Conservation (phyloP, 2,888 invertebrate species). For the Antitype chi region DNA sequence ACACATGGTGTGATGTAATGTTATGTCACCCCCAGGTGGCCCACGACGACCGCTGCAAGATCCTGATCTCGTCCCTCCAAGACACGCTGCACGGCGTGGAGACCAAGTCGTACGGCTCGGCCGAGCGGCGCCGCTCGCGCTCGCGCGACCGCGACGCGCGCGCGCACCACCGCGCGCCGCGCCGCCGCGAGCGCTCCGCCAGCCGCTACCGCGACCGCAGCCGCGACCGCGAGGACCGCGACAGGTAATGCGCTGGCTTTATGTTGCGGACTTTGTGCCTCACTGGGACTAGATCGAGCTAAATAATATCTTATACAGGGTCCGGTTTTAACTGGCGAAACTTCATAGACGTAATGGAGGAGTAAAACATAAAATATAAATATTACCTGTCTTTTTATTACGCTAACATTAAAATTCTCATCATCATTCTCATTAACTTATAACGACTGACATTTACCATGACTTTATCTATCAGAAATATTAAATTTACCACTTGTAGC, state of each 20-base stretch:
- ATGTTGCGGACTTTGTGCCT: background rate
- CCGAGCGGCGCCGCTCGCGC: constrained; percentile 87
- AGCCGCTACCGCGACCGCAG: constrained; percentile 85
- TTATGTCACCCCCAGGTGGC: constrained; percentile 91
- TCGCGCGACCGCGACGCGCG: constrained; percentile 81
- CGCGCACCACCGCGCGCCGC: constrained; percentile 83
- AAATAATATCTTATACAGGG: background rate
- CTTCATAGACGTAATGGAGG: background rate
- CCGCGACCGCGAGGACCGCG: constrained; percentile 86
- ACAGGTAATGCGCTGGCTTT: constrained; percentile 74
- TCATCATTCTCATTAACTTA: no score
- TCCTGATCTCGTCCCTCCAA: constrained; percentile 98
- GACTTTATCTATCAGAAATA: background rate
- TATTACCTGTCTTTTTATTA: background rate
- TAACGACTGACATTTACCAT: background rate
- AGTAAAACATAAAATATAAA: background rate
- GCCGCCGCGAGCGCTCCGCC: constrained; percentile 85
- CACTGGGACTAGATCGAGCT: background rate
- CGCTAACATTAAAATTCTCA: background rate
- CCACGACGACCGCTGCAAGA: constrained; percentile 99
- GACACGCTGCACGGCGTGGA: constrained; percentile 99
- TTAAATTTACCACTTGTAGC: background rate
- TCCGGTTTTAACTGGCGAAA: no score
- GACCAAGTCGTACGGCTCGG: constrained; percentile 97
- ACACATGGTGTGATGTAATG: no score